phyloP scores from a whole-genome alignment of 1,140 invertebrate species.

The Brachionus rubens region DNA sequence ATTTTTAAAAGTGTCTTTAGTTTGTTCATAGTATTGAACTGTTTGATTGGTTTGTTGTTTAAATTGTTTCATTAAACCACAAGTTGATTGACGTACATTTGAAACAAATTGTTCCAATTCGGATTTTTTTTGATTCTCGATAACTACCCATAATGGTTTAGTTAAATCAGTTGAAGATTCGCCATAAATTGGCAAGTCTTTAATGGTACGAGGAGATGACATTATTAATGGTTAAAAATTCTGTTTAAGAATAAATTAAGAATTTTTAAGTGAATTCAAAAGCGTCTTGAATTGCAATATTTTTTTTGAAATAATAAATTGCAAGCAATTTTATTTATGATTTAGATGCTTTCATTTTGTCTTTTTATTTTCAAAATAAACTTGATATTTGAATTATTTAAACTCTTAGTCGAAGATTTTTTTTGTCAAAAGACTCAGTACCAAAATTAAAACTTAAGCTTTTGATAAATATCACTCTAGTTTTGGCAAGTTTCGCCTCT shows the following conservation, averaged over 20 bases:
- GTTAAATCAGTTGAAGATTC: background rate
- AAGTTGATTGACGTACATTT: background rate
- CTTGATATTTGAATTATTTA: background rate
- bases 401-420: too few species aligned
- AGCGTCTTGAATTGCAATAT: background rate
- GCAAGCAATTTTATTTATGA: background rate
- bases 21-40: background rate
- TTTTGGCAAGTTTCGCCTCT: too few species aligned
- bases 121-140: conserved; percentile 18
- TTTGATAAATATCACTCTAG: too few species aligned
- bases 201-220: background rate
- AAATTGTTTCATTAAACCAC: background rate
- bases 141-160: background rate
- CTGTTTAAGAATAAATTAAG: too few species aligned
- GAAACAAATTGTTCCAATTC: background rate
- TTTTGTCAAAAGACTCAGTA: too few species aligned
- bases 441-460: too few species aligned
- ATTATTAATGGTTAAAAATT: too few species aligned
- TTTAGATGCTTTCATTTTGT: background rate
- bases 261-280: background rate
- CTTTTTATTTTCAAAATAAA: background rate
- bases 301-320: conserved; percentile 1
- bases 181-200: conserved; percentile 35
- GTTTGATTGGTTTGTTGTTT: background rate
- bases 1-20: background rate